Evolutionary conservation across 2,888 invertebrate species (phyloP), one percentile per base, ranked within the genome.

Genomic region (Zygothrica quintamaculata): DNA sequence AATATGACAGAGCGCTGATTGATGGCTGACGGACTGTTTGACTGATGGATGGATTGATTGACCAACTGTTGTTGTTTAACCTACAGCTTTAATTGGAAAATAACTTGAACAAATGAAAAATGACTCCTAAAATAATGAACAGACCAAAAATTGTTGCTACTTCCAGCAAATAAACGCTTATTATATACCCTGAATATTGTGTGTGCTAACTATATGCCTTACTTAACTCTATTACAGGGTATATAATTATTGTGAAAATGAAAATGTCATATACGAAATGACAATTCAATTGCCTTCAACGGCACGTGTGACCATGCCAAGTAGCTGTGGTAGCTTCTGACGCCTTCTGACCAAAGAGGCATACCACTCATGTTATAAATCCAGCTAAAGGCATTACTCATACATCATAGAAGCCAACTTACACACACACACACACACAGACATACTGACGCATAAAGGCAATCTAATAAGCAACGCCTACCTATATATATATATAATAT

Each of bases 251-350:
- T 33, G 65, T 31, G 11, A 62, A 72, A 69, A 61, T 34, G 33
- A 65, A 65, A 71, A 76, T 46, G 65, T 61, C 76, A 68, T 68
- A 53, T 50, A 11, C 36, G 55, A 68, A 79, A 81, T 85, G 59
- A 76, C 76, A 82, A 80, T 82, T 79, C 61, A 75, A 85, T 85
- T 74, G 79, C 64, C 62, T 43, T 57, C 62, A 65, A 61, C 43
- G 46, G 37, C 65, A 68, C 61, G 65, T 77, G 64, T 67, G 57
- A 42, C 37, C 42, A 34, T 15, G 39, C 33, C 15, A 5, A 29
- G 16, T 12, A 12, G 9, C 3, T 13, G n/a, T 11, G n/a, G n/a
- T n/a, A n/a, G n/a, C n/a, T n/a, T n/a, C n/a, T n/a, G n/a, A 9
- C 33, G 3, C n/a, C 36, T 44, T 16, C n/a, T 12, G 15, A n/a